Conservation (phyloP, 2,797 vertebrate species). For the Balearica regulorum region DNA sequence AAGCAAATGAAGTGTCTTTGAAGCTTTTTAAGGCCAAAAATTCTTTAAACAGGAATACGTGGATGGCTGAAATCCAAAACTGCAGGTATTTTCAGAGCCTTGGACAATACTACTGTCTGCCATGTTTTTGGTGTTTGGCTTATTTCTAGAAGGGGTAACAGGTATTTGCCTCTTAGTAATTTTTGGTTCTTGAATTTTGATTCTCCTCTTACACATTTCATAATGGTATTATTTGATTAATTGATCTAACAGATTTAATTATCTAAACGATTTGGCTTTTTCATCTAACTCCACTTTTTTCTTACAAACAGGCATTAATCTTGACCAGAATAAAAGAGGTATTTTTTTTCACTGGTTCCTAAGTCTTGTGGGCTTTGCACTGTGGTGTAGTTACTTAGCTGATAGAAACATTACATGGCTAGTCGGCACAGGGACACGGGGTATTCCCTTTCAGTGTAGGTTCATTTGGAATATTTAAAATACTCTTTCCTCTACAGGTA, state of each 20-base stretch:
- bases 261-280: not conserved
- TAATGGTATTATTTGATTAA: not conserved
- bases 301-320: constrained; percentile 79
- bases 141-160: not conserved
- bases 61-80: not conserved
- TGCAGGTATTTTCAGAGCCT: not conserved
- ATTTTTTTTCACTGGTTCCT: constrained; percentile 63
- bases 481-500: not conserved
- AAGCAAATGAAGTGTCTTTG: not conserved
- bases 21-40: not conserved
- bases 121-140: not conserved
- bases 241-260: not conserved
- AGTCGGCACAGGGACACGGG: not conserved
- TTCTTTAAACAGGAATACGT: not conserved
- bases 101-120: not conserved
- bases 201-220: not conserved
- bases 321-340: constrained; percentile 84
- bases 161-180: not conserved
- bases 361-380: constrained; percentile 43
- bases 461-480: not conserved
- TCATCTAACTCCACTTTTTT: constrained; percentile 43
- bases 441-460: not conserved
- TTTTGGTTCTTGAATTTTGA: not conserved
- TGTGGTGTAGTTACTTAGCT: constrained; percentile 57
- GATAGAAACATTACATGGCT: not conserved